Percentiles rank a stretch among this genome's conserved stretches.
Evolutionary conservation across 2,888 invertebrate genomes (phyloP).

Genomic region (Lasius fuliginosus): DNA sequence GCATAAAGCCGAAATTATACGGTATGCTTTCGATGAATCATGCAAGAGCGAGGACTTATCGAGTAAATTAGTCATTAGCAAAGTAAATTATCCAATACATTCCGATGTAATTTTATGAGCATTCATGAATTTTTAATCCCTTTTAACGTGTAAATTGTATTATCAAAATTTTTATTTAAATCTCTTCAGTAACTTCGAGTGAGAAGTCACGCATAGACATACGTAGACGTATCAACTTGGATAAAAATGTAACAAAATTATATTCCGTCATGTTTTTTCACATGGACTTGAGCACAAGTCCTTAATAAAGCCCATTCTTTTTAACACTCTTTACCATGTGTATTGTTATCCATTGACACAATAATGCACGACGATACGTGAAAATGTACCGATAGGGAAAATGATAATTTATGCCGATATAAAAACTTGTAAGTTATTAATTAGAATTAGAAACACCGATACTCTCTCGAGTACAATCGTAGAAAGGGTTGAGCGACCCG

Average conservation of each 20-base stretch:
- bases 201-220: neutral
- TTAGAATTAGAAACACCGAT: neutral
- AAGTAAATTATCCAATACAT: neutral
- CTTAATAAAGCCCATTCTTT: too few relatives aligned
- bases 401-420: neutral
- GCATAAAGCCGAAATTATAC: conserved; percentile 25
- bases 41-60: neutral
- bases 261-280: neutral
- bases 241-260: neutral
- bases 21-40: neutral
- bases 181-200: neutral
- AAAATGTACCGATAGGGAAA: neutral
- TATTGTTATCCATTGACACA: too few relatives aligned
- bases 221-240: neutral
- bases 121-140: conserved; percentile 4
- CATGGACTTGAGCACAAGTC: too few relatives aligned
- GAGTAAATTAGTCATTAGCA: neutral
- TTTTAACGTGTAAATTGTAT: neutral
- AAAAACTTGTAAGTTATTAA: neutral
- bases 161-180: neutral
- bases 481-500: neutral
- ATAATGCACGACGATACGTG: neutral
- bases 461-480: neutral
- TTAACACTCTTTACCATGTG: neutral
- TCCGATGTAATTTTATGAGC: neutral